Evolutionary conservation across 2,797 vertebrate genomes (phyloP).

Genomic region (Trichosurus vulpecula): DNA sequence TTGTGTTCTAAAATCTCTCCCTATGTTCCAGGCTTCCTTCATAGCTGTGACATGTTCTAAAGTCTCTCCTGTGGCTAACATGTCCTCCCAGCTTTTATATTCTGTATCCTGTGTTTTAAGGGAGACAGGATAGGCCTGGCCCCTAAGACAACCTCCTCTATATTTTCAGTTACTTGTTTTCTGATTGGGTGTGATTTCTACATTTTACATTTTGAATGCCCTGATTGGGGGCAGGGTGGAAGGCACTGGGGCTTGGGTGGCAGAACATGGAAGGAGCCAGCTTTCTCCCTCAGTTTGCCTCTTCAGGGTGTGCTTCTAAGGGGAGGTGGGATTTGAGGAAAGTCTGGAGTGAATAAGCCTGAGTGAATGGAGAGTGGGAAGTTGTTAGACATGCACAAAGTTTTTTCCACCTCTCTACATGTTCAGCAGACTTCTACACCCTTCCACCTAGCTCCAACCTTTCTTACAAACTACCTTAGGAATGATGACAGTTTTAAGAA

Average conservation of each 20-base stretch:
- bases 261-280: not conserved
- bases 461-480: not conserved
- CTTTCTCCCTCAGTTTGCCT: not conserved
- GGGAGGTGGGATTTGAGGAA: not conserved
- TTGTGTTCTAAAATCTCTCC: not conserved
- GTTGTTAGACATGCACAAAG: not conserved
- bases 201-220: not conserved
- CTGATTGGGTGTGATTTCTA: not conserved
- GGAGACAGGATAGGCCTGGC: not conserved
- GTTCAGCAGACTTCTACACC: too few relatives aligned
- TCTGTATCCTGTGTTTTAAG: not conserved
- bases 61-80: not conserved
- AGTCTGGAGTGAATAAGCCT: not conserved
- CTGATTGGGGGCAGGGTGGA: not conserved
- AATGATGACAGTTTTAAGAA: not conserved
- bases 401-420: not conserved
- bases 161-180: not conserved
- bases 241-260: not conserved
- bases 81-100: not conserved
- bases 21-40: not conserved
- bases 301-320: not conserved
- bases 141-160: not conserved
- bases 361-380: not conserved
- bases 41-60: not conserved
- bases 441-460: not conserved